phyloP scores from a whole-genome alignment of 1,140 invertebrate species.

The Periplaneta americana region DNA sequence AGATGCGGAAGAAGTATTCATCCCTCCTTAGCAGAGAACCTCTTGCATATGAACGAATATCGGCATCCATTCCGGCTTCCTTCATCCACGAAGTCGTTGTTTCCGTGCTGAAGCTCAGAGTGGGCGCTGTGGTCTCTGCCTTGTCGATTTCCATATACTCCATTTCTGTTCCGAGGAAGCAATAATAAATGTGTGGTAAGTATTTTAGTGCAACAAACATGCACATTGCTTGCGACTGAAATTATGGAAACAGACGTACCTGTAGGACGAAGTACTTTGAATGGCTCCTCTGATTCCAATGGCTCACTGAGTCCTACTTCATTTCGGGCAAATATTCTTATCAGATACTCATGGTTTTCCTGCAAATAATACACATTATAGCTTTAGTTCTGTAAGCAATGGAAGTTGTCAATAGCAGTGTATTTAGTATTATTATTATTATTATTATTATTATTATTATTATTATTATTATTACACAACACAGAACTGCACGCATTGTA shows the following conservation, averaged over 20 bases:
- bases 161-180: constrained; percentile 36
- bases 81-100: constrained; percentile 90
- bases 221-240: neutral
- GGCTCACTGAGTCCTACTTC: constrained; percentile 93
- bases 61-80: constrained; percentile 87
- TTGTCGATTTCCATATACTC: constrained; percentile 44
- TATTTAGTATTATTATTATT: too few relatives aligned
- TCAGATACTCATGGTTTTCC: constrained; percentile 83
- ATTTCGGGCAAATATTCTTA: constrained; percentile 89
- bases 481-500: too few relatives aligned
- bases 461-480: too few relatives aligned
- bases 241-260: constrained; percentile 50
- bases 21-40: constrained; percentile 73
- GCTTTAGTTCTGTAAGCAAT: too few relatives aligned
- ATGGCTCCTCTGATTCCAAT: constrained; percentile 86
- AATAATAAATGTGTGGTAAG: neutral
- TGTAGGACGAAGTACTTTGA: constrained; percentile 74
- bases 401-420: too few relatives aligned
- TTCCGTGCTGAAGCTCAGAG: constrained; percentile 74
- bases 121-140: constrained; percentile 44
- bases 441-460: too few relatives aligned
- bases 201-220: neutral
- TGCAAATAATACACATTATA: constrained; percentile 24
- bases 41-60: constrained; percentile 81
- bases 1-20: constrained; percentile 93